Base-by-base conservation (phyloP, 1,140 invertebrate genomes). In the Harlomillsia oculata region DNA sequence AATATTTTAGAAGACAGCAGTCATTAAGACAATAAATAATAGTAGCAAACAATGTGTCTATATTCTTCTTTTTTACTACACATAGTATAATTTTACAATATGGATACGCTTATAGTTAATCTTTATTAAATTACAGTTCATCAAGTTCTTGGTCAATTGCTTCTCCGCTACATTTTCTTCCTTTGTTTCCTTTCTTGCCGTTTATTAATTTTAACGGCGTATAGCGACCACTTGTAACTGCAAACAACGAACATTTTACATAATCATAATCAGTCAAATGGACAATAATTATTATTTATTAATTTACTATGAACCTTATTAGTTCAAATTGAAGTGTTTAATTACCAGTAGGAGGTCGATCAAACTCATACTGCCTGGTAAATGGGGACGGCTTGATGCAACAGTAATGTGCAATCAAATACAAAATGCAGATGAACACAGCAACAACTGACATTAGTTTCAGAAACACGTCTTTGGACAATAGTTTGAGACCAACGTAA, bases 131-230 rank as follows among this genome's bases (percentile, higher is more conserved):
- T n/a, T n/a, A n/a, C n/a, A n/a, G n/a, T n/a, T n/a, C n/a, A n/a
- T n/a, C n/a, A n/a, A n/a, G n/a, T n/a, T n/a, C n/a, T n/a, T n/a
- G n/a, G n/a, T n/a, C n/a, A n/a, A n/a, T n/a, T n/a, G n/a, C n/a
- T n/a, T n/a, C n/a, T n/a, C n/a, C n/a, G n/a, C n/a, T n/a, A n/a
- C n/a, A n/a, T n/a, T n/a, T n/a, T n/a, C n/a, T n/a, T n/a, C n/a
- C n/a, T n/a, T 48, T 48, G 13, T 48, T 48, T 8, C 45, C 45
- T 32, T 26, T 59, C 53, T 30, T 53, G 14, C 41, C 39, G 20
- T 53, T 61, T 4, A 65, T 52, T 28, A 65, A 26, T 41, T 59
- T 65, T 25, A 65, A 56, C 25, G 63, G 63, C 14, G 56, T 65
- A 36, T 65, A 65, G 36, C 56, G 60, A 45, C 59, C 60, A 16